These are phyloP conservation scores for Mola mola DNA, from an alignment of 2,113 vertebrate genomes.

Conservation along the genomic window DNA sequence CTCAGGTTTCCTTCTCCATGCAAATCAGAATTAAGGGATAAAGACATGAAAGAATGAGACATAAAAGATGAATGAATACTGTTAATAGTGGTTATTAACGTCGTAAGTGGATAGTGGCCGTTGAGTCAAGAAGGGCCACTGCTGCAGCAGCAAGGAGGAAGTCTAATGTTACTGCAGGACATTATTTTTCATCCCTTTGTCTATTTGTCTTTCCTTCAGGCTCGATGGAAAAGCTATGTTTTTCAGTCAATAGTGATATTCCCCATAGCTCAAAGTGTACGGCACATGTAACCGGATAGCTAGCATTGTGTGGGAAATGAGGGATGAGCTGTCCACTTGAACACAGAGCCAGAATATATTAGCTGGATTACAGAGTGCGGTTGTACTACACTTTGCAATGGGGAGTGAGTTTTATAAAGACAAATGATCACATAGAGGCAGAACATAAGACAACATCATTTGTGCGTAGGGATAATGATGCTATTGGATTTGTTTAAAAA, in stretches of 20 bases:
- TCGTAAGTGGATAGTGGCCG: constrained; percentile 13
- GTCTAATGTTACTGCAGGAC: constrained; percentile 47
- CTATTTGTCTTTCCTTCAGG: constrained; percentile 40
- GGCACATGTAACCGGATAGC: constrained; percentile 50
- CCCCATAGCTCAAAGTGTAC: constrained; percentile 45
- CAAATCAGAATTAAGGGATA: neutral
- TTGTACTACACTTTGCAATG: neutral
- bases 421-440: neutral
- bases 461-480: neutral
- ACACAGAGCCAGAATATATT: constrained; percentile 8
- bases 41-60: neutral
- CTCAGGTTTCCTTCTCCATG: neutral
- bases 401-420: neutral
- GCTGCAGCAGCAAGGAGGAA: constrained; percentile 30
- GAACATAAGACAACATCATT: neutral
- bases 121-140: constrained; percentile 5
- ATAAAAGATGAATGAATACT: neutral
- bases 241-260: constrained; percentile 62
- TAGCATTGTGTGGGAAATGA: constrained; percentile 30
- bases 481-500: constrained; percentile 33
- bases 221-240: constrained; percentile 36
- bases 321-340: constrained; percentile 23
- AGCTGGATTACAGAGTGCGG: neutral
- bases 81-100: constrained; percentile 1
- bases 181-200: constrained; percentile 37